phyloP scores from a whole-genome alignment of 2,113 vertebrate species.

The Oreotragus oreotragus region DNA sequence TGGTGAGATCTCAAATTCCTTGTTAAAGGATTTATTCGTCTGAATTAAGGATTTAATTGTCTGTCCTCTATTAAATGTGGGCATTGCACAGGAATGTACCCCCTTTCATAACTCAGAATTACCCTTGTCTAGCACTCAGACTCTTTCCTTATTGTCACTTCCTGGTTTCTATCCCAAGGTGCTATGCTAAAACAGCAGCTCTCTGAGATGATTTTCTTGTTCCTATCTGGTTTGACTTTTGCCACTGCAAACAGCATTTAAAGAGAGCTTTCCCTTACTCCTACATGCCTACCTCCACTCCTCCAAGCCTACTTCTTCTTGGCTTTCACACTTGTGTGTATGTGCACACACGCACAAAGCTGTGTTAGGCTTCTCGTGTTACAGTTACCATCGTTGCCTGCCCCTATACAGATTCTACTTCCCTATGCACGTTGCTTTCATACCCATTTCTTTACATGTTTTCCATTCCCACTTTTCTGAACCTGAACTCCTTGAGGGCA shows the following conservation, averaged over 20 bases:
- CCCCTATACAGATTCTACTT: neutral
- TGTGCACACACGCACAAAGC: too few relatives aligned
- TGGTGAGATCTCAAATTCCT: neutral
- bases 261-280: neutral
- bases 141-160: neutral
- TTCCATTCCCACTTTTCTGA: neutral
- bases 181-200: neutral
- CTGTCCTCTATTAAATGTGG: neutral
- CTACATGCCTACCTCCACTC: neutral
- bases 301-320: neutral
- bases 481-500: neutral
- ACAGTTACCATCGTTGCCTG: neutral
- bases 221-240: neutral
- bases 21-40: neutral
- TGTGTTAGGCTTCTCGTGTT: neutral
- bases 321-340: too few relatives aligned
- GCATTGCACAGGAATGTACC: neutral
- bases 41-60: neutral
- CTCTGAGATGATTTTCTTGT: neutral
- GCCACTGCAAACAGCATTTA: neutral
- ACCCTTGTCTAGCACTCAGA: neutral
- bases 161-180: neutral
- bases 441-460: neutral
- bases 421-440: neutral
- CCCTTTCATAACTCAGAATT: neutral